phyloP scores from a whole-genome alignment of 2,113 vertebrate species.

The Oreochromis spilurus region DNA sequence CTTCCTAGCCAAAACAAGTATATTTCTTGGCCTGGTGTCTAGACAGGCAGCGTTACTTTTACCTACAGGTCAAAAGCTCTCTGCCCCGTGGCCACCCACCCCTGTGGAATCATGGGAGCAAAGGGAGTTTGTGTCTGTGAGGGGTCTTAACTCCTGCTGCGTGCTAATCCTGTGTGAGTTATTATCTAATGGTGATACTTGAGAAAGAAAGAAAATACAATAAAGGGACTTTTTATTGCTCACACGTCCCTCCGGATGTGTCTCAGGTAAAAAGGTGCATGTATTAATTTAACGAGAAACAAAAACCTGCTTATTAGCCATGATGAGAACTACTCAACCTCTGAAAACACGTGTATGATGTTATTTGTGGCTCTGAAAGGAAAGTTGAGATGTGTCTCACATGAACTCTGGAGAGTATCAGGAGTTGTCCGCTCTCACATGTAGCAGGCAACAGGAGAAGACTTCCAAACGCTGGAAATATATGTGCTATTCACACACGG shows the following conservation, averaged over 20 bases:
- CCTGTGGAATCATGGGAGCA: conserved; percentile 39
- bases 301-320: not conserved
- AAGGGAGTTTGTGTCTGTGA: conserved; percentile 15
- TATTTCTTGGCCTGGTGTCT: conserved; percentile 55
- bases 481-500: not conserved
- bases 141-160: not conserved
- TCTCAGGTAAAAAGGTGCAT: not conserved
- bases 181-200: not conserved
- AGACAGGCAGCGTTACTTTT: conserved; percentile 48
- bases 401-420: not conserved
- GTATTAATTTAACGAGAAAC: not conserved
- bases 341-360: not conserved
- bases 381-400: not conserved
- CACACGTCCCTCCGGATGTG: not conserved
- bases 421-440: not conserved
- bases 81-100: conserved; percentile 37
- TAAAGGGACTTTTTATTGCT: not conserved
- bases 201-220: not conserved
- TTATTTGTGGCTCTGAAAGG: not conserved
- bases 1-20: conserved; percentile 60
- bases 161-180: not conserved
- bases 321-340: not conserved
- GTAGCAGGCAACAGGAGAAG: not conserved
- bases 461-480: not conserved
- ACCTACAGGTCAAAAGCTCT: conserved; percentile 44